Conservation (phyloP, 2,888 invertebrate species). For the Laothoe populi region DNA sequence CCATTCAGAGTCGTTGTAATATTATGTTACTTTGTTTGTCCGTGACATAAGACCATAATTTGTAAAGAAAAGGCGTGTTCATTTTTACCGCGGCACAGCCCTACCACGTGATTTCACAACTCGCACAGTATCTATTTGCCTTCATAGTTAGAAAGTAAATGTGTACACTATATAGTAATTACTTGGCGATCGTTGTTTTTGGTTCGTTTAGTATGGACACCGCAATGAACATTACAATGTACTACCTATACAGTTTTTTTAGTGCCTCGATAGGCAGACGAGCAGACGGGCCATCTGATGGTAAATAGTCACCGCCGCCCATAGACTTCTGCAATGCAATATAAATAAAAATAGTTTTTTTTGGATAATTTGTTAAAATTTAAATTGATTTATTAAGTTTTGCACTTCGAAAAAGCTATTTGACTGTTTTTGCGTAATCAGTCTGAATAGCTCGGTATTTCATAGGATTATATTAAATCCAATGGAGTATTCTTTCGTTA, state of each 20-base stretch:
- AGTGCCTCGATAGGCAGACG: too few relatives aligned
- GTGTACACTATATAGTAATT: slow-evolving; percentile 45
- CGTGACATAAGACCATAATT: neutral
- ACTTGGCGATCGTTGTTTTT: slow-evolving; percentile 39
- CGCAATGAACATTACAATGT: neutral
- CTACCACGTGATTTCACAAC: slow-evolving; percentile 49
- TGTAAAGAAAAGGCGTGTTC: neutral
- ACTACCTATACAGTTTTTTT: neutral
- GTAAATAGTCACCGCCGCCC: too few relatives aligned
- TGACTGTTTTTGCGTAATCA: too few relatives aligned
- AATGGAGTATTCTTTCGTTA: too few relatives aligned
- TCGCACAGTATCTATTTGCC: slow-evolving; percentile 45
- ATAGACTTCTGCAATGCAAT: too few relatives aligned
- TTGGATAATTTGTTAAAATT: too few relatives aligned
- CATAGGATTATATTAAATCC: too few relatives aligned
- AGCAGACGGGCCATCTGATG: too few relatives aligned
- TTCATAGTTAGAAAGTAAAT: slow-evolving; percentile 48
- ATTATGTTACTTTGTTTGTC: slow-evolving; percentile 12
- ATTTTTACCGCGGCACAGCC: slow-evolving; percentile 37
- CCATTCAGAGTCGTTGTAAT: neutral
- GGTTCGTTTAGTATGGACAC: slow-evolving; percentile 13
- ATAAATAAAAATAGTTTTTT: too few relatives aligned
- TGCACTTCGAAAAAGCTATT: too few relatives aligned
- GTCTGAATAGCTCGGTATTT: too few relatives aligned
- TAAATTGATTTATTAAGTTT: too few relatives aligned